phyloP scores from a whole-genome alignment of 2,113 vertebrate genomes.

The Myotis yumanensis region DNA sequence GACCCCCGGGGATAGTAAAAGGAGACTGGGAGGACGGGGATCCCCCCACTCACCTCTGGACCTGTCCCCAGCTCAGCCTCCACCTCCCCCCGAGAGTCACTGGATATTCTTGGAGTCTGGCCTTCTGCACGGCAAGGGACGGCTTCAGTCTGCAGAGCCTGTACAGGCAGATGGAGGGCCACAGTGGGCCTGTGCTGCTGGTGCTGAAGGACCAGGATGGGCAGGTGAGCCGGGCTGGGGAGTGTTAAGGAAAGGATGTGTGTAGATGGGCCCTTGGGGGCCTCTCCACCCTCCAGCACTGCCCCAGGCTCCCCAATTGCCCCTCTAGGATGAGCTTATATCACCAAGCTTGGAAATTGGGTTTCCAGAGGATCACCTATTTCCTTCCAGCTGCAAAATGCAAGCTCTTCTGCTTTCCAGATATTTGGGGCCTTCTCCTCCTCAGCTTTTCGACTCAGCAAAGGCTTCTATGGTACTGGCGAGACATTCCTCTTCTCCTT shows the following conservation, averaged over 20 bases:
- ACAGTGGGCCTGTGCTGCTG: conserved; percentile 77
- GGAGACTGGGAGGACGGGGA: background rate
- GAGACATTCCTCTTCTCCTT: conserved; percentile 88
- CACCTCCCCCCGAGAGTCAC: conserved; percentile 77
- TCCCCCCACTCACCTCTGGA: background rate
- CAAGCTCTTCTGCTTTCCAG: conserved; percentile 65
- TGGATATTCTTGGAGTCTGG: conserved; percentile 77
- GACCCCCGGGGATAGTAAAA: background rate
- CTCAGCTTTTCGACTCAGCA: conserved; percentile 78
- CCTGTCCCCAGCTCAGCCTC: conserved; percentile 76
- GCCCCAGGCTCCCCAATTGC: background rate
- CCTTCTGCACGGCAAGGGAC: conserved; percentile 79
- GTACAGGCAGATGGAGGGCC: conserved; percentile 83
- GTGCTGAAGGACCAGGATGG: conserved; percentile 81
- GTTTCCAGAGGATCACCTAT: background rate
- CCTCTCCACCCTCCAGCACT: background rate
- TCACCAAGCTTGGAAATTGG: too few relatives aligned
- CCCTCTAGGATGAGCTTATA: background rate
- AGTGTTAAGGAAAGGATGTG: background rate
- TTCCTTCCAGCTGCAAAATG: background rate
- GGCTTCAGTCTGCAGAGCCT: conserved; percentile 84
- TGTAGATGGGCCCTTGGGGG: background rate
- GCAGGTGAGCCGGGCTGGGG: conserved; percentile 71
- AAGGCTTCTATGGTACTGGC: conserved; percentile 84
- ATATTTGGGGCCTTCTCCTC: conserved; percentile 85